Conservation (phyloP, 2,797 vertebrate species). For the Peromyscus melanophrys region DNA sequence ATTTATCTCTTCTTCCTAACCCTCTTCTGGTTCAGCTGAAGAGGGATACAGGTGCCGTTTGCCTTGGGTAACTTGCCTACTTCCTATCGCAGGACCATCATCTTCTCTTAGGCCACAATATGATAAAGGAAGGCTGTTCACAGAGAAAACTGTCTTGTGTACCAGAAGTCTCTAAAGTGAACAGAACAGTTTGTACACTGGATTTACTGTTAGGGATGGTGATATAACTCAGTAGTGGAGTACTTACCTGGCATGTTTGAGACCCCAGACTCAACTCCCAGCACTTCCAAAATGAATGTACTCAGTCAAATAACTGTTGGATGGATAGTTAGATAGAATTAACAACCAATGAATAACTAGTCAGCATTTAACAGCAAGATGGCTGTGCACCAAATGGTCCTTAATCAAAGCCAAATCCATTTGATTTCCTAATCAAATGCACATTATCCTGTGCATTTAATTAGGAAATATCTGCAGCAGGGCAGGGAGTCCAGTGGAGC, state of each 20-base stretch:
- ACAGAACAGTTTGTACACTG: not conserved
- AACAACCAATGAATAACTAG: conserved; percentile 33
- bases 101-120: conserved; percentile 19
- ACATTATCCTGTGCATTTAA: not conserved
- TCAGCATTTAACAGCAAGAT: conserved; percentile 1
- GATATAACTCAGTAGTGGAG: not conserved
- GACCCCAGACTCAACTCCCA: not conserved
- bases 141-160: not conserved
- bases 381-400: not conserved
- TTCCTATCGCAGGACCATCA: not conserved
- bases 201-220: not conserved
- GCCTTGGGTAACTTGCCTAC: not conserved
- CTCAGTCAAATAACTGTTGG: not conserved
- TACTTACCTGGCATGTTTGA: not conserved
- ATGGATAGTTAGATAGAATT: not conserved
- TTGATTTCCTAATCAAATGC: not conserved
- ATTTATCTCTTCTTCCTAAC: not conserved
- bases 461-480: not conserved
- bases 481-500: not conserved
- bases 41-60: not conserved
- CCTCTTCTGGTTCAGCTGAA: not conserved
- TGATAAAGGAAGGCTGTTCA: not conserved
- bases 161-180: not conserved
- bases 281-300: not conserved
- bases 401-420: not conserved